Evolutionary conservation across 2,888 invertebrate genomes (phyloP), one percentile per base, ranked within the genome.

Genomic region (Megastigmus dorsalis): DNA sequence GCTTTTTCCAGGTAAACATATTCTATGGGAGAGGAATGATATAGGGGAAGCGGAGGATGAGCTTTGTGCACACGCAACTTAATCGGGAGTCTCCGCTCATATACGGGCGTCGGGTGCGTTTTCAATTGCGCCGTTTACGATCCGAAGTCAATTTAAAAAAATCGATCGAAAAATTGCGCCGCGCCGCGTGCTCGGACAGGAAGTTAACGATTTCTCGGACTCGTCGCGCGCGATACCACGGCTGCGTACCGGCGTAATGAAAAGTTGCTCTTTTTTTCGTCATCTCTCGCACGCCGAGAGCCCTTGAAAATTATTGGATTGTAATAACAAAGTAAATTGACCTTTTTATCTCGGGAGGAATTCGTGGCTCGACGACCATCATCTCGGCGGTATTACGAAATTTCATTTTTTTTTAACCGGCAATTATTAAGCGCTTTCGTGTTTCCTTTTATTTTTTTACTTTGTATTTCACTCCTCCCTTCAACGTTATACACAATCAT

Each of bases 51-150:
- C n/a, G 23, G 57, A 59, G 30, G 68, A 52, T 30, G 38, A 2
- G 63, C 9, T n/a, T n/a, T n/a, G 45, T 10, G 18, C 41, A 33
- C 52, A 18, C 41, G 45, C 65, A 26, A 20, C 50, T 71, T 57
- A 48, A 71, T 62, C 60, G 38, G 45, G 45, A 48, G n/a, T 36
- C 15, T 20, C 43, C 23, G 30, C 28, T 18, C n/a, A n/a, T n/a
- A n/a, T n/a, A n/a, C n/a, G n/a, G n/a, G n/a, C 13, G 3, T 15
- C 43, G 18, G 15, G 45, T 13, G 57, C 41, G 59, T 73, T 62
- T 73, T 66, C 73, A 73, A 73, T 73, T 67, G 73, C 67, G 57
- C 60, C 73, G 60, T 67, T 73, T 45, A 52, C n/a, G 59, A 66
- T 60, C 67, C 45, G 26, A 28, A 59, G 63, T 74, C 63, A 50